Conservation (phyloP, 2,888 invertebrate genomes). For the Diabrotica balteata region DNA sequence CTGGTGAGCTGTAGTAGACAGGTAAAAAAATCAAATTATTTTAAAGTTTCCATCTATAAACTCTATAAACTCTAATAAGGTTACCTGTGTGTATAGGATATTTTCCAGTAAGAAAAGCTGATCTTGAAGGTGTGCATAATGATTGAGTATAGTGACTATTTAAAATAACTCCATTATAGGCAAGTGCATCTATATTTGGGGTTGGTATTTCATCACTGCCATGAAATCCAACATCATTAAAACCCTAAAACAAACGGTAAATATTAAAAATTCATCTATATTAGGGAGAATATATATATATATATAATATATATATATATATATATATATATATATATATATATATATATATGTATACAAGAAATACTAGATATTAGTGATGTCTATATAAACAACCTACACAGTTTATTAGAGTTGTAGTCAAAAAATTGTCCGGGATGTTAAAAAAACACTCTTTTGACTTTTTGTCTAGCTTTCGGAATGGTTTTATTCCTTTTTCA, state of each 20-base stretch:
- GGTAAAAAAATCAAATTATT: too few species aligned
- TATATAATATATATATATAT: too few species aligned
- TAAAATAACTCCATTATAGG: slow-evolving; percentile 85
- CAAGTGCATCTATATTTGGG: slow-evolving; percentile 89
- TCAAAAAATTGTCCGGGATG: too few species aligned
- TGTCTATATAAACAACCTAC: too few species aligned
- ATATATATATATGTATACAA: background rate
- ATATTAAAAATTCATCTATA: background rate
- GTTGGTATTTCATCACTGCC: slow-evolving; percentile 88
- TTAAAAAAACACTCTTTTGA: too few species aligned
- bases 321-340: slow-evolving; percentile 2
- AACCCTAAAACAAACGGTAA: slow-evolving; percentile 70
- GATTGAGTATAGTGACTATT: slow-evolving; percentile 89
- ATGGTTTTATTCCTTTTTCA: too few species aligned
- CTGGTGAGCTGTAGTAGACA: too few species aligned
- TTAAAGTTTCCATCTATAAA: too few species aligned
- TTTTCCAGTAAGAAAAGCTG: slow-evolving; percentile 84
- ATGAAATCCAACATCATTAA: slow-evolving; percentile 92
- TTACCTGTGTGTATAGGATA: slow-evolving; percentile 86
- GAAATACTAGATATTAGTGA: too few species aligned
- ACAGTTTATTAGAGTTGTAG: too few species aligned
- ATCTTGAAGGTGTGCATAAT: slow-evolving; percentile 86
- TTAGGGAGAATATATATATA: background rate
- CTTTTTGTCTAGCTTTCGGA: too few species aligned
- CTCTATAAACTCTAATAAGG: too few species aligned